phyloP scores from a whole-genome alignment of 2,113 vertebrate genomes.

The Cariama cristata region DNA sequence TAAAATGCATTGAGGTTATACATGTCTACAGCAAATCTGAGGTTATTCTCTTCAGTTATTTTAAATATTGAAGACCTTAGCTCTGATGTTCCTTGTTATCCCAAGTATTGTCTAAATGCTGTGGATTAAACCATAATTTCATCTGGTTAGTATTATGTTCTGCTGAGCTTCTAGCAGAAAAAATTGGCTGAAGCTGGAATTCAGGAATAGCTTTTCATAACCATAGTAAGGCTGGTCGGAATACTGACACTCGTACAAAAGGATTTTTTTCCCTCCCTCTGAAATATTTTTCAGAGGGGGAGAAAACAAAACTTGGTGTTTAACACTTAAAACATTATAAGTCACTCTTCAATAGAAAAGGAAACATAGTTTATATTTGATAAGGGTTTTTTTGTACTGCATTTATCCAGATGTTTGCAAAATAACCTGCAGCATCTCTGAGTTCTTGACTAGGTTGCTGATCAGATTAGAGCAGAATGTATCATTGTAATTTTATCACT shows the following conservation, averaged over 20 bases:
- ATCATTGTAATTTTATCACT: accelerated
- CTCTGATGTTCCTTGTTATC: not conserved
- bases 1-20: not conserved
- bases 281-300: not conserved
- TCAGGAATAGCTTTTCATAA: not conserved
- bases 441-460: not conserved
- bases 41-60: not conserved
- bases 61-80: not conserved
- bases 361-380: not conserved
- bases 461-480: not conserved
- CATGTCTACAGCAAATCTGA: not conserved
- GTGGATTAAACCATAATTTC: not conserved
- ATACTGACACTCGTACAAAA: not conserved
- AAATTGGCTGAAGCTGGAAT: not conserved
- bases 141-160: not conserved
- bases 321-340: not conserved
- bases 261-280: too few relatives aligned
- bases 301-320: not conserved
- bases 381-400: not conserved
- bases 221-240: not conserved
- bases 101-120: not conserved
- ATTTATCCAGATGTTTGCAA: not conserved
- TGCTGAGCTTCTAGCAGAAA: not conserved
- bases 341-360: not conserved
- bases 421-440: not conserved